Percentiles rank a stretch among this genome's conserved stretches.
Evolutionary conservation across 2,888 invertebrate genomes (phyloP).

Genomic region (Endomychus coccineus): DNA sequence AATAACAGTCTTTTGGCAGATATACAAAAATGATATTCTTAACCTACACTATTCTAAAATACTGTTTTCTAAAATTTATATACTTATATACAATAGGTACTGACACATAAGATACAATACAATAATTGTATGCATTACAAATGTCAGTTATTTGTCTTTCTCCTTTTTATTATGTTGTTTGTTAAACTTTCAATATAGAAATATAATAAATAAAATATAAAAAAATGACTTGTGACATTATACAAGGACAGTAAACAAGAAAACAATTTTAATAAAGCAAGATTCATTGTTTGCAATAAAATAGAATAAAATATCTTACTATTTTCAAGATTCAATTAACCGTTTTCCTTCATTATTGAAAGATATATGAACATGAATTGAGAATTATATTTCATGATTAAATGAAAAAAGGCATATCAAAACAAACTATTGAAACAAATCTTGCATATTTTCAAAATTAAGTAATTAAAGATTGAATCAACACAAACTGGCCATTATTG

Average conservation of each 20-base stretch:
- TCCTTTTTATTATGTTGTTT: neutral
- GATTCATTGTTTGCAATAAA: no score
- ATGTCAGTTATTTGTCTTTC: no score
- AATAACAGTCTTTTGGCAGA: conserved; percentile 42
- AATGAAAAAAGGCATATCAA: conserved; percentile 1
- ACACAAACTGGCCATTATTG: no score
- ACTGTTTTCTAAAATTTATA: conserved; percentile 21
- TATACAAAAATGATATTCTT: conserved; percentile 35
- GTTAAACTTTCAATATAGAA: neutral
- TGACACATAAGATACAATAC: no score
- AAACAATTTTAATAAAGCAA: conserved; percentile 4
- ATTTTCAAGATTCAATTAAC: no score
- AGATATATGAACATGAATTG: neutral
- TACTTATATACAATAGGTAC: no score
- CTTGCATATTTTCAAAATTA: no score
- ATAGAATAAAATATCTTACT: no score
- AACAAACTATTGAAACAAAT: neutral
- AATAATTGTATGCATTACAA: no score
- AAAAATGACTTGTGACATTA: no score
- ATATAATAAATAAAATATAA: neutral
- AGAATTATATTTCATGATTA: neutral
- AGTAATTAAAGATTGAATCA: no score
- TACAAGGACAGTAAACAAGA: conserved; percentile 2
- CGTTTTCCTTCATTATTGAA: no score
- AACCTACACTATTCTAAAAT: conserved; percentile 24